These are phyloP conservation scores for Pheosia tremula DNA, from an alignment of 2,888 invertebrate genomes.

Conservation along the genomic window DNA sequence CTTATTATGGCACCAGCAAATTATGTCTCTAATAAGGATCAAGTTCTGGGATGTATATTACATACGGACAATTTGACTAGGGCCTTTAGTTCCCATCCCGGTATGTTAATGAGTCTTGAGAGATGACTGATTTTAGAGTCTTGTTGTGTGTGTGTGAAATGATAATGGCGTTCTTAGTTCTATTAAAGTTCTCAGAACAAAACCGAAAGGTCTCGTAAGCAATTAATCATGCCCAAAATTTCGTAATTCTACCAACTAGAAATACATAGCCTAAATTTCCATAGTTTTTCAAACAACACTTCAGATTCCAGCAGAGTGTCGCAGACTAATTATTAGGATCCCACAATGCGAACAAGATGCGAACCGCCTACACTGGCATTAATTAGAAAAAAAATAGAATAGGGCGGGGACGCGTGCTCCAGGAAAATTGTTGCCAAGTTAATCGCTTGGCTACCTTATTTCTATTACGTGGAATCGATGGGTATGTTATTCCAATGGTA, in stretches of 20 bases:
- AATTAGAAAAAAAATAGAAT: neutral
- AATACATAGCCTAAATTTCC: constrained; percentile 4
- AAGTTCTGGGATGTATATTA: no score
- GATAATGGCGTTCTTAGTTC: no score
- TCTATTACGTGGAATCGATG: neutral
- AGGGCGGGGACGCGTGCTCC: neutral
- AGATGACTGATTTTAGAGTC: no score
- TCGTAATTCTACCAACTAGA: neutral
- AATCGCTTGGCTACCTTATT: neutral
- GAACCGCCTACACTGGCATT: neutral
- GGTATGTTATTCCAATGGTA: neutral
- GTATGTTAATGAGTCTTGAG: no score
- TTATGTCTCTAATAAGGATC: no score
- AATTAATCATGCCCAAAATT: neutral
- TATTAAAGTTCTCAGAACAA: no score
- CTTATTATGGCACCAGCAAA: no score
- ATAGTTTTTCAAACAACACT: neutral
- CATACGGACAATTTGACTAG: no score
- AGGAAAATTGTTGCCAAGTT: neutral
- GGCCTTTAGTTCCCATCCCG: no score
- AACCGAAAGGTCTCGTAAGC: neutral
- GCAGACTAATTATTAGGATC: neutral
- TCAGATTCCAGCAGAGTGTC: neutral
- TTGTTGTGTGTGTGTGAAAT: no score
- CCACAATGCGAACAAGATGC: neutral